Evolutionary conservation across 2,888 invertebrate species (phyloP).

Genomic region (Campoplex capitator): DNA sequence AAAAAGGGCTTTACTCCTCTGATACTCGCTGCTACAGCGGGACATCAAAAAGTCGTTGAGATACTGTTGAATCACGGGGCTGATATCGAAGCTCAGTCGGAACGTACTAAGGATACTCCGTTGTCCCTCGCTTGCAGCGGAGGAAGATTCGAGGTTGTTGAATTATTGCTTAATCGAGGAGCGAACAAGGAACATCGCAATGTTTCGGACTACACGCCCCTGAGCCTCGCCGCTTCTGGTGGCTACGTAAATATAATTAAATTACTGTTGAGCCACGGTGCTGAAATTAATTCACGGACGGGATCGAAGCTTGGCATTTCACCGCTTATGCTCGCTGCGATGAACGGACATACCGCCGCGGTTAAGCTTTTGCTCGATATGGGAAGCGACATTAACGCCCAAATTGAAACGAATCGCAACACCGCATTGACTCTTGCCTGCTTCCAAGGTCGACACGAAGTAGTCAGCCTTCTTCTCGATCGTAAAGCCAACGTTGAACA

Average conservation of each 20-base stretch:
- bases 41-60: conserved; percentile 96
- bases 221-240: conserved; percentile 99
- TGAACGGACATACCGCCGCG: conserved; percentile 99
- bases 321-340: conserved; percentile 99
- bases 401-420: conserved; percentile 99
- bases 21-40: conserved; percentile 98
- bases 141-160: conserved; percentile 98
- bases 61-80: conserved; percentile 96
- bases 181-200: conserved; percentile 99
- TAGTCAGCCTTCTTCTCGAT: conserved; percentile 97
- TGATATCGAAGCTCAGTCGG: conserved; percentile 99
- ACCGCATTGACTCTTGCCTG: conserved; percentile 99
- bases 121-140: conserved; percentile 98
- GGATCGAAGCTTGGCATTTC: conserved; percentile 99
- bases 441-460: conserved; percentile 99
- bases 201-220: conserved; percentile 99
- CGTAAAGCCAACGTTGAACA: conserved; percentile 99
- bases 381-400: conserved; percentile 99
- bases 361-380: conserved; percentile 97
- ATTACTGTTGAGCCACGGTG: conserved; percentile 95
- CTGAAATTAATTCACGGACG: conserved; percentile 99
- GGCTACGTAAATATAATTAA: conserved; percentile 99
- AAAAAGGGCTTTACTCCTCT: conserved; percentile 99
- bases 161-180: conserved; percentile 93
- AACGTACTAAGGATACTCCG: conserved; percentile 99